Base-by-base conservation (phyloP, 92 coral and sea anemone species). In the Epizoanthus rinbou region DNA sequence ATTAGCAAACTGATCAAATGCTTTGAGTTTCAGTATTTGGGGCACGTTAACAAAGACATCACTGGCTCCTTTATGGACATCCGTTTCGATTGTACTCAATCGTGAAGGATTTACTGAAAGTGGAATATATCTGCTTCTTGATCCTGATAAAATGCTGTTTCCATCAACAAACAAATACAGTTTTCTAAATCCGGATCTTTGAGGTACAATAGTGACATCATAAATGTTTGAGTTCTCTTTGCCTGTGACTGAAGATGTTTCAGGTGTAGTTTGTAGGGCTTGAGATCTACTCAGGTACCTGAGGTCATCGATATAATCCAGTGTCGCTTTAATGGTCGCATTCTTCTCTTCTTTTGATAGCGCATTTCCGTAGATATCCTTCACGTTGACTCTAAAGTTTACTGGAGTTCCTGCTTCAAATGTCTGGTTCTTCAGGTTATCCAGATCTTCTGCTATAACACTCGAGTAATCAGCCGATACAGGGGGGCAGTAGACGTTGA, bases 401-500 rank as follows among this genome's bases (percentile, higher is more conserved):
- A 75, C 63, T 25, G 54, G 53, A 58, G 81, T 58, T 75, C 81
- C 81, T n/a, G 81, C 81, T 11, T 75, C 81, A 62, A 75, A 75
- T 18, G 81, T 19, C 5, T 57, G 18, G 24, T 11, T 73, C 6
- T 6, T 11, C 10, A 64, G 69, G 37, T 11, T 76, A 57, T 37
- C 25, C 14, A 76, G 39, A 13, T 76, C 82, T 37, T 76, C 82
- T 50, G 69, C 56, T 3, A 76, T 24, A 37, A 76, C 11, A 5
- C 7, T 28, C 14, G 82, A 76, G 19, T 31, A 43, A 10, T 0
- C 14, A 3, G 57, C 45, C 19, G 82, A 76, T 21, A 69, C 37
- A 0, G 82, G 82, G 4, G 82, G 19, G 5, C 57, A 59, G 13
- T 59, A 59, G 7, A 76, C 69, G 0, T 58, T 25, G 19, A 76